These are phyloP conservation scores for Cyprinus carpio DNA, from an alignment of 2,113 vertebrate species.

Conservation along the genomic window DNA sequence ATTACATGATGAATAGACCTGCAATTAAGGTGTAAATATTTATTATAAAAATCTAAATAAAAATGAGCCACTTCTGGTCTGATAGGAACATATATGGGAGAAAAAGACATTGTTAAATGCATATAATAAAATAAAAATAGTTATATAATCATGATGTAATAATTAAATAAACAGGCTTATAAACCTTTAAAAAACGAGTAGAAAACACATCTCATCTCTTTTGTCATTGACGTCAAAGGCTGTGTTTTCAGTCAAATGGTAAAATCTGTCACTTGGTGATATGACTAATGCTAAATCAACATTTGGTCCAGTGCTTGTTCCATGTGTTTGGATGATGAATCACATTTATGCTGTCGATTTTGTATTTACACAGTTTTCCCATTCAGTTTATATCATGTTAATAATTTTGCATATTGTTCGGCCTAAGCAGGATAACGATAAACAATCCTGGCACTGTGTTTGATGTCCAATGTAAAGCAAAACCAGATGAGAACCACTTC, in stretches of 20 bases:
- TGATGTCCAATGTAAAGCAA: not conserved
- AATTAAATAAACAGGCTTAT: not conserved
- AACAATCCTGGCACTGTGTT: not conserved
- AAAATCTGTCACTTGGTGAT: not conserved
- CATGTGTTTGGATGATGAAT: not conserved
- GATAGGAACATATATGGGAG: not conserved
- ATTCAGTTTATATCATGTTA: not conserved
- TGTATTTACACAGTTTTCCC: not conserved
- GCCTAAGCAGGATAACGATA: not conserved
- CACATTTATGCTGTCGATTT: not conserved
- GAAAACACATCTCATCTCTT: not conserved
- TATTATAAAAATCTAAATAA: too few relatives aligned
- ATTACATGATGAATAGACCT: too few relatives aligned
- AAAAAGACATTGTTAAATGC: not conserved
- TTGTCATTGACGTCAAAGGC: not conserved
- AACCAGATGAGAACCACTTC: not conserved
- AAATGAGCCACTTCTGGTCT: not conserved
- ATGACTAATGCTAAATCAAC: constrained; percentile 10
- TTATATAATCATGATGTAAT: not conserved
- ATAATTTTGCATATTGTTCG: not conserved
- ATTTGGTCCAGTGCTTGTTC: not conserved
- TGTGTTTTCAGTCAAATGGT: not conserved
- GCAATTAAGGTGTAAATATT: too few relatives aligned
- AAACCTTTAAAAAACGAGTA: not conserved
- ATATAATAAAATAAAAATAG: not conserved